These are phyloP conservation scores for Caenorhabditis brenneri DNA, from an alignment of 1,140 invertebrate genomes.

Conservation along the genomic window DNA sequence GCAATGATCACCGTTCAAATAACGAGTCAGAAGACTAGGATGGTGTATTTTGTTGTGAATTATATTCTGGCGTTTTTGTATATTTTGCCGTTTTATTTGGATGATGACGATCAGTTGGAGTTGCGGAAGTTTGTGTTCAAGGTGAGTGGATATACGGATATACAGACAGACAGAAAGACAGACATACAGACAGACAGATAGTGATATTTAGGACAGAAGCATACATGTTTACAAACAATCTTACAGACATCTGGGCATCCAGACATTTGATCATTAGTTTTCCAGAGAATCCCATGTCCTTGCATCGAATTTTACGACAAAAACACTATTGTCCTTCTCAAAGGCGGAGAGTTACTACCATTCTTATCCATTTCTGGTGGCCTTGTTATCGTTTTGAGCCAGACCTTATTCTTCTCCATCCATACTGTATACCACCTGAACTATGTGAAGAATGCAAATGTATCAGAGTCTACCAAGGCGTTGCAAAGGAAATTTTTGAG, in stretches of 20 bases:
- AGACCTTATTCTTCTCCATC: neutral
- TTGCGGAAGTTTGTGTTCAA: neutral
- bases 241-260: neutral
- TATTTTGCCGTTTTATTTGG: neutral
- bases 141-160: neutral
- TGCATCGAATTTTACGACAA: neutral
- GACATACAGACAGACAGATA: too few species aligned
- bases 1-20: neutral
- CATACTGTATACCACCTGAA: neutral
- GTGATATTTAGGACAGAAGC: too few species aligned
- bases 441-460: neutral
- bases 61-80: neutral
- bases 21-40: neutral
- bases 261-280: too few species aligned
- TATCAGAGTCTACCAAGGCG: neutral
- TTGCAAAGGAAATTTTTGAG: constrained; percentile 2
- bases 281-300: constrained; percentile 1
- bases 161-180: too few species aligned
- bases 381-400: neutral
- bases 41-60: neutral
- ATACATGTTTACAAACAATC: too few species aligned
- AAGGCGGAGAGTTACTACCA: neutral
- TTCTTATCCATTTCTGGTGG: neutral
- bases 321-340: neutral
- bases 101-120: neutral